phyloP scores from a whole-genome alignment of 1,140 invertebrate genomes.

The Eulimnadia texana region DNA sequence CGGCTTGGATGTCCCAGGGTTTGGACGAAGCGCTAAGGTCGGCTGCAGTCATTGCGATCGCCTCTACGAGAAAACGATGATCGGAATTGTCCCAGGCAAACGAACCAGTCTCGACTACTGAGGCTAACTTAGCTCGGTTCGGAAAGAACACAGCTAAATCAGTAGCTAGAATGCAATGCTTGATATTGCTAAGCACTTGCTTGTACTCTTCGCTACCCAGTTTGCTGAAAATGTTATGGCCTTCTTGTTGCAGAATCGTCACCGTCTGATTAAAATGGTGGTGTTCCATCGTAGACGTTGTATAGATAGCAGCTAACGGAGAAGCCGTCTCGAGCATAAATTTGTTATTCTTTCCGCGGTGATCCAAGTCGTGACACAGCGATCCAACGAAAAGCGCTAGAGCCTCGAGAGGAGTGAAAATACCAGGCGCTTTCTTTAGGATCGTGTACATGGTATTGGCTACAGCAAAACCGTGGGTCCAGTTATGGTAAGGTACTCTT shows the following conservation, averaged over 20 bases:
- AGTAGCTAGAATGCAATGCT: conserved; percentile 69
- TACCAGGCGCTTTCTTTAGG: conserved; percentile 40
- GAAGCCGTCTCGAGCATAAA: conserved; percentile 55
- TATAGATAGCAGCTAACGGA: conserved; percentile 81
- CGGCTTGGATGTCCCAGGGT: conserved; percentile 55
- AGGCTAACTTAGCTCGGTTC: conserved; percentile 47
- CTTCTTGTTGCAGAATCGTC: conserved; percentile 82
- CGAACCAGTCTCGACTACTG: conserved; percentile 38
- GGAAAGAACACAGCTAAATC: conserved; percentile 66
- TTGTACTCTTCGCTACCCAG: conserved; percentile 60
- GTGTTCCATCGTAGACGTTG: conserved; percentile 92
- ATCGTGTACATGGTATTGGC: conserved; percentile 68
- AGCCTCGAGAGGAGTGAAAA: conserved; percentile 45
- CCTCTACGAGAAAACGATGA: conserved; percentile 49
- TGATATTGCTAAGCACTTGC: conserved; percentile 49
- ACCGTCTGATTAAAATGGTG: conserved; percentile 97
- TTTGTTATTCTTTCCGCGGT: conserved; percentile 66
- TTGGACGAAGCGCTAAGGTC: conserved; percentile 65
- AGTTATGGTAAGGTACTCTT: conserved; percentile 68
- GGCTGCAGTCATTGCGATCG: conserved; percentile 64
- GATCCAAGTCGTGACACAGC: conserved; percentile 70
- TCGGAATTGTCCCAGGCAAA: conserved; percentile 47
- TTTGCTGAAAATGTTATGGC: conserved; percentile 59
- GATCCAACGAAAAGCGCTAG: conserved; percentile 60
- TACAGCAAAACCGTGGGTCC: conserved; percentile 70